Evolutionary conservation across 2,888 invertebrate species (phyloP).

Genomic region (Cantharis rufa): DNA sequence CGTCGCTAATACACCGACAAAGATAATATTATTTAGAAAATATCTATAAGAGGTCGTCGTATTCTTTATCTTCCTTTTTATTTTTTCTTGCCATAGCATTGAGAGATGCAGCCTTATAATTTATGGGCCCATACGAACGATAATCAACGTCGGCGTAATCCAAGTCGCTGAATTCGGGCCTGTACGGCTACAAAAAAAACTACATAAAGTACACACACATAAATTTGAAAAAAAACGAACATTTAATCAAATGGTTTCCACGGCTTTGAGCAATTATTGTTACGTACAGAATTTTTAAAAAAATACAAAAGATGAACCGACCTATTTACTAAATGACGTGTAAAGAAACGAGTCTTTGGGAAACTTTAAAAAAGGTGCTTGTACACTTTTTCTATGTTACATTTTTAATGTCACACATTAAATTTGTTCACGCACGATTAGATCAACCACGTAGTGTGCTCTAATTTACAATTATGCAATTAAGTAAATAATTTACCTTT

Average conservation of each 20-base stretch:
- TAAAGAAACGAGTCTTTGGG: conserved; percentile 39
- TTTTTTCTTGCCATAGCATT: conserved; percentile 76
- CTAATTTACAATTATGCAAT: conserved; percentile 37
- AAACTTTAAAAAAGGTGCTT: conserved; percentile 26
- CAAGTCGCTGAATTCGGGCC: conserved; percentile 76
- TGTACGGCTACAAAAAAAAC: conserved; percentile 70
- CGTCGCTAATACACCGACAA: background rate
- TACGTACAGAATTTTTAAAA: conserved; percentile 13
- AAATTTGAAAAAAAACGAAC: background rate
- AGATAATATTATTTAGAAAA: background rate
- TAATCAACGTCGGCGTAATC: conserved; percentile 90
- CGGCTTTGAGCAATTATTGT: background rate
- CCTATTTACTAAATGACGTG: conserved; percentile 42
- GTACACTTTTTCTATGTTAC: background rate
- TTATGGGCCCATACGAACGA: conserved; percentile 88
- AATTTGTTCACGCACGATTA: background rate
- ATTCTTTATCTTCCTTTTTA: conserved; percentile 45
- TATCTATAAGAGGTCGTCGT: conserved; percentile 51
- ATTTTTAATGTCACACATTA: background rate
- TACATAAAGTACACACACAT: conserved; percentile 27
- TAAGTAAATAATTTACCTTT: conserved; percentile 49
- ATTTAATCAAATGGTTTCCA: background rate
- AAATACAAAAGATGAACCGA: conserved; percentile 17
- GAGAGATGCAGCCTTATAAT: conserved; percentile 87
- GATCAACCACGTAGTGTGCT: conserved; percentile 23